phyloP scores from a whole-genome alignment of 2,888 invertebrate genomes.

The Andrena hattorfiana region DNA sequence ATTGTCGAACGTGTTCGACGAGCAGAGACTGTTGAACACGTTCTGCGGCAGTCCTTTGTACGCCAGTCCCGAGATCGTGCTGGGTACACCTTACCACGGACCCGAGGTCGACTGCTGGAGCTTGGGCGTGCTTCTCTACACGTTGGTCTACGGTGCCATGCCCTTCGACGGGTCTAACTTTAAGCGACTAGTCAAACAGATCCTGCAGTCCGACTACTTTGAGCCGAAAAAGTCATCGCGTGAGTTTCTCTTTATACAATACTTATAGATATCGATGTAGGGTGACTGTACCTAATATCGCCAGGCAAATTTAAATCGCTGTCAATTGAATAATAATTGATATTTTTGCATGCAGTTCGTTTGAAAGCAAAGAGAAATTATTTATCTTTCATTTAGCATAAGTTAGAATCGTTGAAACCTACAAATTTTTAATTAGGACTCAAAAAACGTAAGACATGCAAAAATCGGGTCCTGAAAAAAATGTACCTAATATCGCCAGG shows the following conservation, averaged over 20 bases:
- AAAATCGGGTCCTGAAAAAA: too few species aligned
- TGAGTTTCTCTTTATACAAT: conserved; percentile 85
- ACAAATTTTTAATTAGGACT: too few species aligned
- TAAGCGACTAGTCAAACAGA: conserved; percentile 97
- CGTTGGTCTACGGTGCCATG: conserved; percentile 99
- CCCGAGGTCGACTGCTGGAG: conserved; percentile 99
- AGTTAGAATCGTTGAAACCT: too few species aligned
- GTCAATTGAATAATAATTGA: too few species aligned
- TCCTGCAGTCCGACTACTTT: conserved; percentile 98
- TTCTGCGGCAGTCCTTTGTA: conserved; percentile 99
- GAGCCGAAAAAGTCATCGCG: conserved; percentile 97
- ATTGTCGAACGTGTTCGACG: conserved; percentile 97
- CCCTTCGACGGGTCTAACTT: conserved; percentile 99
- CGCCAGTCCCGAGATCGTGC: conserved; percentile 98
- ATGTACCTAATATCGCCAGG: too few species aligned
- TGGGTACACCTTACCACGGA: conserved; percentile 98
- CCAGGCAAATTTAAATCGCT: too few species aligned
- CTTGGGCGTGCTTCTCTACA: conserved; percentile 97
- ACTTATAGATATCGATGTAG: too few species aligned
- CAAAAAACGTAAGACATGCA: too few species aligned
- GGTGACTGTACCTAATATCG: too few species aligned
- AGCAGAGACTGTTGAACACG: conserved; percentile 93
- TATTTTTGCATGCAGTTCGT: too few species aligned
- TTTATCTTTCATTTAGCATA: too few species aligned
- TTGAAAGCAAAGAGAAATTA: too few species aligned